phyloP scores from a whole-genome alignment of 2,797 vertebrate species.

The Rhinophrynus dorsalis region DNA sequence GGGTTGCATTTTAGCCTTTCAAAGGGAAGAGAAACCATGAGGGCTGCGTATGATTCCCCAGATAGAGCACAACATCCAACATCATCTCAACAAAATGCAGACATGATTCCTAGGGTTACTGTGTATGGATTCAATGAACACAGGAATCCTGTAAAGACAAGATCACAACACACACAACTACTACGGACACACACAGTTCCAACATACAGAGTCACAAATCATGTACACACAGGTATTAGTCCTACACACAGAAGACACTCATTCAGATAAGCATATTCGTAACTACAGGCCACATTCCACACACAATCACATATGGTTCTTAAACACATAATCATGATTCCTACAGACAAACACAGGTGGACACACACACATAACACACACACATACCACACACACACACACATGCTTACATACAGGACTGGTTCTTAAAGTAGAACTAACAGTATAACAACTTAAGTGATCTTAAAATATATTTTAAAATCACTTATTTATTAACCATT shows the following conservation, averaged over 20 bases:
- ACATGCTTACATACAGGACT: too few species aligned
- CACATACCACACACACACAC: too few species aligned
- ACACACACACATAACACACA: too few species aligned
- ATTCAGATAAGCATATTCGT: neutral
- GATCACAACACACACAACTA: conserved; percentile 30
- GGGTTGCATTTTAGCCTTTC: conserved; percentile 45
- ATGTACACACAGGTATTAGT: neutral
- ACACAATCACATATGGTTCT: neutral
- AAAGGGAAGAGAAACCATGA: conserved; percentile 50
- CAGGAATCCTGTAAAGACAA: conserved; percentile 49
- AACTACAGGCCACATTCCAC: neutral
- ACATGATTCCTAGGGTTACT: conserved; percentile 34
- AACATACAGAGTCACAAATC: neutral
- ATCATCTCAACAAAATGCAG: conserved; percentile 39
- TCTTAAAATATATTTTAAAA: too few species aligned
- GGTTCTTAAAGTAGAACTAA: too few species aligned
- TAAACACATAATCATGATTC: neutral
- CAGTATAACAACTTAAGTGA: too few species aligned
- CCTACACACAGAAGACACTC: neutral
- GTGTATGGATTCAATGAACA: conserved; percentile 45
- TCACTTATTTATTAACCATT: too few species aligned
- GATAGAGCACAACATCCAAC: conserved; percentile 39
- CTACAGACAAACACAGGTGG: too few species aligned
- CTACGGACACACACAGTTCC: neutral
- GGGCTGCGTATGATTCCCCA: conserved; percentile 31